Percentiles rank a stretch among this genome's conserved stretches.
phyloP scores from a whole-genome alignment of 2,113 vertebrate species.

The Mirza zaza region DNA sequence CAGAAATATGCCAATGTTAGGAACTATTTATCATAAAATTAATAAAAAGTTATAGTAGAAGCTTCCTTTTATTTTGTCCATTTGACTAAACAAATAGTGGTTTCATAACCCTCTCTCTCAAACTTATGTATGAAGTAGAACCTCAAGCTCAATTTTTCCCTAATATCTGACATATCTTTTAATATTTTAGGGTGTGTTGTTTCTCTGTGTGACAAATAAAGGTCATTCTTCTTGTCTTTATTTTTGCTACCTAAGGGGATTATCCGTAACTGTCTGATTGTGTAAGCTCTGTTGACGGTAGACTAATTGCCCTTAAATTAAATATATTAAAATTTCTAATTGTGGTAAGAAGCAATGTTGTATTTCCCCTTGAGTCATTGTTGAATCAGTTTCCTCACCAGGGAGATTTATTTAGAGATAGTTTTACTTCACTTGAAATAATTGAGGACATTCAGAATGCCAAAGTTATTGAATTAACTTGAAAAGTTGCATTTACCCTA shows the following conservation, averaged over 20 bases:
- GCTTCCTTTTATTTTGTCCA: not conserved
- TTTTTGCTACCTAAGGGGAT: constrained; percentile 47
- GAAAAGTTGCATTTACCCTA: constrained; percentile 18
- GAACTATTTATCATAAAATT: not conserved
- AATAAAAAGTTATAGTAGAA: not conserved
- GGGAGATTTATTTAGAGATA: constrained; percentile 63
- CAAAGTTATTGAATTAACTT: constrained; percentile 47
- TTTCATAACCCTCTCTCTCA: not conserved
- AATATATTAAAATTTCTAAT: constrained; percentile 64
- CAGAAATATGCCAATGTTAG: not conserved
- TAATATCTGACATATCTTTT: not conserved
- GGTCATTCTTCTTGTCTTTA: constrained; percentile 45
- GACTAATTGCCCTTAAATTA: constrained; percentile 65
- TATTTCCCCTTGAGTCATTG: constrained; percentile 36
- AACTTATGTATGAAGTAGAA: not conserved
- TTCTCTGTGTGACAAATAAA: constrained; percentile 55
- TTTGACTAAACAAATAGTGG: not conserved
- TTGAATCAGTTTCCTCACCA: constrained; percentile 52
- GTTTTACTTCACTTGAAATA: constrained; percentile 57
- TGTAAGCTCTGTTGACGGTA: constrained; percentile 35
- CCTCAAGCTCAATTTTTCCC: not conserved
- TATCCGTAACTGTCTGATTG: not conserved
- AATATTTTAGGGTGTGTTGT: not conserved
- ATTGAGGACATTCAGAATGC: constrained; percentile 42
- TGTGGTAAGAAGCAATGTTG: not conserved